phyloP scores from a whole-genome alignment of 2,113 vertebrate species.

The Periophthalmus modestus region DNA sequence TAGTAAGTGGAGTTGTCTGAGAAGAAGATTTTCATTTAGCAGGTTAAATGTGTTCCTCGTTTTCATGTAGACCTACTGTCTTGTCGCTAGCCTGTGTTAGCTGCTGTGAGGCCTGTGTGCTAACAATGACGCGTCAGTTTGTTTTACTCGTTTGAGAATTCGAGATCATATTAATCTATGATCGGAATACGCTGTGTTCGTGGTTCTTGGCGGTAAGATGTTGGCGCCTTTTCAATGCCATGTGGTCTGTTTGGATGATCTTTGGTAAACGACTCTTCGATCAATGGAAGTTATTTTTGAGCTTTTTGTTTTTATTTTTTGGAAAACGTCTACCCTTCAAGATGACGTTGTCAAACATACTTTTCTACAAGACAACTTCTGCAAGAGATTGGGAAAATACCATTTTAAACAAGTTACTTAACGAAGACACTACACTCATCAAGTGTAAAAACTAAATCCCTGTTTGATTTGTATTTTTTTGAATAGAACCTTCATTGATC shows the following conservation, averaged over 20 bases:
- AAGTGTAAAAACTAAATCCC: too few relatives aligned
- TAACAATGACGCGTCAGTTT: background rate
- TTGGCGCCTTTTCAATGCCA: background rate
- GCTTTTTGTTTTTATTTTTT: background rate
- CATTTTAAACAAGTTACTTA: background rate
- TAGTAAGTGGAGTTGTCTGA: constrained; percentile 2
- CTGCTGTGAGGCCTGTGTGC: background rate
- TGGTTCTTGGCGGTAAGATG: background rate
- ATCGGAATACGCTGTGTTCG: too few relatives aligned
- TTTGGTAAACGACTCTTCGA: background rate
- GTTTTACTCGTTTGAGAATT: background rate
- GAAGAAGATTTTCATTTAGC: background rate
- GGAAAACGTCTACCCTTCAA: background rate
- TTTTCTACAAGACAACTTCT: background rate
- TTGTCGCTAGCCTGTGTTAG: background rate
- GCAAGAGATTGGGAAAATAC: background rate
- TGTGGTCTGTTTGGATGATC: background rate
- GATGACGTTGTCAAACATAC: background rate
- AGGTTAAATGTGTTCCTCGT: background rate
- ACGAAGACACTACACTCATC: too few relatives aligned
- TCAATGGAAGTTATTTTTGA: background rate
- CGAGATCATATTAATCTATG: background rate
- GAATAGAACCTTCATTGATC: background rate
- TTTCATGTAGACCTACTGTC: background rate
- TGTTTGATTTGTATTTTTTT: background rate